Evolutionary conservation across 2,797 vertebrate species (phyloP).

Genomic region (Hyperoplus lanceolatus): DNA sequence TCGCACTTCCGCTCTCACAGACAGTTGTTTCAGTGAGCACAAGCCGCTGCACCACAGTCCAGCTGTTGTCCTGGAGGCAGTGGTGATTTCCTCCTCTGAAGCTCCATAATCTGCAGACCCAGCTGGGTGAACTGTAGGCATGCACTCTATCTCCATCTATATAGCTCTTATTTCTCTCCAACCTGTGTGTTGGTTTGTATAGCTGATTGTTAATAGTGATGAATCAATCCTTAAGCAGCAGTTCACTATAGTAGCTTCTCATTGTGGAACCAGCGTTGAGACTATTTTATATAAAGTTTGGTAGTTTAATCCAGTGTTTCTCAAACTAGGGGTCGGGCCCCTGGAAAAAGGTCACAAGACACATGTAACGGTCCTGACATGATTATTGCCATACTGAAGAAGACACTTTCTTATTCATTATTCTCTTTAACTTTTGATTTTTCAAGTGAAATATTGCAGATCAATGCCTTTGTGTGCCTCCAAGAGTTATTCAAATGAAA

Average conservation of each 20-base stretch:
- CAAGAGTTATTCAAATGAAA: neutral
- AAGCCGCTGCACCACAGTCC: slow-evolving; percentile 42
- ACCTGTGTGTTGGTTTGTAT: slow-evolving; percentile 7
- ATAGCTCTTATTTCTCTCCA: neutral
- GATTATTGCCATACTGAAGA: neutral
- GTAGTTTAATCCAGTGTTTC: neutral
- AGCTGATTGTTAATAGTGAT: slow-evolving; percentile 10
- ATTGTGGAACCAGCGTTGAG: neutral
- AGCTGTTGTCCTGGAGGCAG: slow-evolving; percentile 56
- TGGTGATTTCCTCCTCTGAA: slow-evolving; percentile 47
- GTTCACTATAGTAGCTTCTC: neutral
- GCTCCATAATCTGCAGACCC: slow-evolving; percentile 43
- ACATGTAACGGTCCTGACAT: neutral
- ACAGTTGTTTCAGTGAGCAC: slow-evolving; percentile 37
- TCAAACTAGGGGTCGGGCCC: neutral
- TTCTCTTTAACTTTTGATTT: neutral
- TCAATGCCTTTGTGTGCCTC: neutral
- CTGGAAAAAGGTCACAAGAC: neutral
- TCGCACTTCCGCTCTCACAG: slow-evolving; percentile 55
- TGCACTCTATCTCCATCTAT: neutral
- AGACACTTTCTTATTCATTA: neutral
- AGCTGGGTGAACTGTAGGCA: slow-evolving; percentile 35
- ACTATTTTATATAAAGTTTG: no score
- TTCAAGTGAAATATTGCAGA: neutral
- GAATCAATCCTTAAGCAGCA: neutral